Conservation (phyloP, 2,888 invertebrate genomes). For the Andrena camellia region DNA sequence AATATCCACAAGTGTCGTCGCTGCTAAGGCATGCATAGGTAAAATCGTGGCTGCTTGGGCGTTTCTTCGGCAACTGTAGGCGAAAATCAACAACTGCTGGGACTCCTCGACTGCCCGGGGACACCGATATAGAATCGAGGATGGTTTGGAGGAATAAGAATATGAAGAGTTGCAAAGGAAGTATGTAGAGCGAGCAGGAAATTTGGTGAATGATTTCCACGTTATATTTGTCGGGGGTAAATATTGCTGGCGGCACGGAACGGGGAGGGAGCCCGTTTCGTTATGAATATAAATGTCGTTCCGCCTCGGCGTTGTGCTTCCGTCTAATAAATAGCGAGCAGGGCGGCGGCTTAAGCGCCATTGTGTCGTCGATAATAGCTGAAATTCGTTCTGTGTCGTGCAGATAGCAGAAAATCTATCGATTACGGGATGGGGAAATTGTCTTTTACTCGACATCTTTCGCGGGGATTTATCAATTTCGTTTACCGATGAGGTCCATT, state of each 20-base stretch:
- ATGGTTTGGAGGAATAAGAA: slow-evolving; percentile 49
- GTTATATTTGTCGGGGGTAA: slow-evolving; percentile 74
- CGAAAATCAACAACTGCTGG: slow-evolving; percentile 67
- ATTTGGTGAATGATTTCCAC: slow-evolving; percentile 73
- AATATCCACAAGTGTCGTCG: too few species aligned
- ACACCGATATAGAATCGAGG: not conserved
- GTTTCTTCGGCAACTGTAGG: slow-evolving; percentile 46
- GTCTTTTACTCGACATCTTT: slow-evolving; percentile 5
- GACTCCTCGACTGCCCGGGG: slow-evolving; percentile 31
- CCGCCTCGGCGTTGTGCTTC: slow-evolving; percentile 21
- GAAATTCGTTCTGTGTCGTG: slow-evolving; percentile 30
- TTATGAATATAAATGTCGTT: slow-evolving; percentile 76
- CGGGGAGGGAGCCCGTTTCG: slow-evolving; percentile 61
- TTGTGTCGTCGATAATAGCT: slow-evolving; percentile 40
- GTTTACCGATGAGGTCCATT: not conserved
- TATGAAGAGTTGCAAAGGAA: slow-evolving; percentile 24
- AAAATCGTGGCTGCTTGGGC: slow-evolving; percentile 38
- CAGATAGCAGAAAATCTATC: slow-evolving; percentile 37
- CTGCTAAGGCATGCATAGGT: too few species aligned
- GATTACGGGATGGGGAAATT: slow-evolving; percentile 31
- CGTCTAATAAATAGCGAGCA: slow-evolving; percentile 49
- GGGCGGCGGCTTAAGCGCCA: slow-evolving; percentile 29
- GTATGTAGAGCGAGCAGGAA: slow-evolving; percentile 35
- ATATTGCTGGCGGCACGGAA: slow-evolving; percentile 71
- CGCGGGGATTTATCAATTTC: not conserved